These are phyloP conservation scores for Climacteris rufus DNA, from an alignment of 2,113 vertebrate species.

Conservation along the genomic window DNA sequence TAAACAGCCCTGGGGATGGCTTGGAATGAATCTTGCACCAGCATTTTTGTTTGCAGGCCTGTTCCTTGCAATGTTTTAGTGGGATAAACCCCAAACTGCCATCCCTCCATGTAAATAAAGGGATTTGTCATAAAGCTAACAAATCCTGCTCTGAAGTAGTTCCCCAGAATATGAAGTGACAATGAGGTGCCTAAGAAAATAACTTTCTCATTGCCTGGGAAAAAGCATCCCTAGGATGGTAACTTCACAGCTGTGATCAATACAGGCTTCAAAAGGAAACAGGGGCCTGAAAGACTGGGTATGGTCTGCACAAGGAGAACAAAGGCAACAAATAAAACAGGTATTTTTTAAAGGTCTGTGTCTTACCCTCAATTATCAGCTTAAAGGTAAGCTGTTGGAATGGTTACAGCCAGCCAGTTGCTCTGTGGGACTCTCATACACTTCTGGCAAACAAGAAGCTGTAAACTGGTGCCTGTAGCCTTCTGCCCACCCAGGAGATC, in stretches of 20 bases:
- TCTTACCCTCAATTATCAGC: slow-evolving; percentile 27
- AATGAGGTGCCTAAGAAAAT: slow-evolving; percentile 54
- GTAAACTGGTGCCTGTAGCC: not conserved
- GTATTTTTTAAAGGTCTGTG: not conserved
- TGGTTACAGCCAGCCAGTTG: not conserved
- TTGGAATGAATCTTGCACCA: not conserved
- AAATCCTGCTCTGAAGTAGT: slow-evolving; percentile 4
- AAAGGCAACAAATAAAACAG: slow-evolving; percentile 2
- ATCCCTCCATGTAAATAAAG: slow-evolving; percentile 51
- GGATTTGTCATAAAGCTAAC: slow-evolving; percentile 38
- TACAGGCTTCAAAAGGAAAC: not conserved
- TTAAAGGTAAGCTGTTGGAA: not conserved
- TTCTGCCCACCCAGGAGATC: not conserved
- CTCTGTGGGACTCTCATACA: not conserved
- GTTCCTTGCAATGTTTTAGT: not conserved
- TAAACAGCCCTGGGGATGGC: not conserved
- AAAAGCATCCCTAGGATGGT: not conserved
- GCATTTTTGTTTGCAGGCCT: not conserved
- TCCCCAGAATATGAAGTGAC: slow-evolving; percentile 55
- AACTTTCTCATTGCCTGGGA: slow-evolving; percentile 9
- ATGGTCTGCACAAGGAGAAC: not conserved
- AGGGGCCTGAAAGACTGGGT: not conserved
- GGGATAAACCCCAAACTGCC: not conserved
- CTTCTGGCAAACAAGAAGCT: not conserved
- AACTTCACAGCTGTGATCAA: slow-evolving; percentile 13